Percentiles rank a stretch among this genome's conserved stretches.
These are phyloP conservation scores for Hyla sarda DNA, from an alignment of 2,113 vertebrate species.

Conservation along the genomic window DNA sequence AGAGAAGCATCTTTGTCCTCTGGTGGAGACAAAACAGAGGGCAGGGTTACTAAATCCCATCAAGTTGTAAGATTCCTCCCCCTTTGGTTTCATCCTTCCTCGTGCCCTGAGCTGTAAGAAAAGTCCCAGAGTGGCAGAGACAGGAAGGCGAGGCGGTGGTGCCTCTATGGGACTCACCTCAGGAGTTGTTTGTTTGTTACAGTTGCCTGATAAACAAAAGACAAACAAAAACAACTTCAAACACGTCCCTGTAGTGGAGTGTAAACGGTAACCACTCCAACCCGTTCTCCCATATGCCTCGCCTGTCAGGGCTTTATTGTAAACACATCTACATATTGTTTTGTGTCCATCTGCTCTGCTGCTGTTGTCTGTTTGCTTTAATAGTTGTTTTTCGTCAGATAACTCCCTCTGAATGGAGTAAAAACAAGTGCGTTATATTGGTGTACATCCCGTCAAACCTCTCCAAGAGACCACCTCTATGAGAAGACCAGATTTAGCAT, in stretches of 20 bases:
- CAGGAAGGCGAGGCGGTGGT: too few species aligned
- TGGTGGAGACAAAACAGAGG: constrained; percentile 22
- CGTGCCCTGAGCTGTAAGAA: constrained; percentile 7
- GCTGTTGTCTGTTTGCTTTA: constrained; percentile 50
- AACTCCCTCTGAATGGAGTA: constrained; percentile 22
- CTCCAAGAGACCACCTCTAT: too few species aligned
- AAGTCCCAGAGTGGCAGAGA: constrained; percentile 10
- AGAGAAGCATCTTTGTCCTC: constrained; percentile 8
- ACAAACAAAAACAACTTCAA: constrained; percentile 45
- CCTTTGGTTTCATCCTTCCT: background rate
- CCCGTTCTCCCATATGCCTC: constrained; percentile 46
- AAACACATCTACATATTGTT: constrained; percentile 49
- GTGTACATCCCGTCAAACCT: too few species aligned
- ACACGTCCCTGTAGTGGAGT: constrained; percentile 19
- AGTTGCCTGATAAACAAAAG: constrained; percentile 38
- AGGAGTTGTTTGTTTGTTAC: constrained; percentile 43
- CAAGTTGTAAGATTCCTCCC: constrained; percentile 32
- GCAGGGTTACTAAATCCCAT: constrained; percentile 33
- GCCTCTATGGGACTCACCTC: background rate
- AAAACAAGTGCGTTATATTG: background rate
- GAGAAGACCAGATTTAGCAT: too few species aligned
- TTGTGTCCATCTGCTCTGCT: constrained; percentile 51
- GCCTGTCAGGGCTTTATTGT: constrained; percentile 20
- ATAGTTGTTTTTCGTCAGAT: constrained; percentile 40
- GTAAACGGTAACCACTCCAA: background rate